Percentiles rank a stretch among this genome's conserved stretches.
Conservation (phyloP, 2,888 invertebrate genomes). For the Agrochola lota region DNA sequence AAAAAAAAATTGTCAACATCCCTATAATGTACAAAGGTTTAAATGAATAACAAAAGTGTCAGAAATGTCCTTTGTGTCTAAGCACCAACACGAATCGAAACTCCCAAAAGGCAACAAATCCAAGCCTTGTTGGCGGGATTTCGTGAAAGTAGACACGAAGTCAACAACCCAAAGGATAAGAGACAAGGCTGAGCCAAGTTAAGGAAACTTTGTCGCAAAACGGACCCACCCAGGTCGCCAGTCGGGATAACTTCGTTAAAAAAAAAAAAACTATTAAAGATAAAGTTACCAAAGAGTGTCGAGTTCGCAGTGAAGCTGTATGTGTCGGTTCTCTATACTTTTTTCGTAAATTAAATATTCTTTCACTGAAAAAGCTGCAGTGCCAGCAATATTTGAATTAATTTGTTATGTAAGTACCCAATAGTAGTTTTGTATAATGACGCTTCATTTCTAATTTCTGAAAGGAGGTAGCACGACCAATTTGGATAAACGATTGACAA, state of each 20-base stretch:
- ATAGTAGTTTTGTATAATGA: background rate
- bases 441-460: background rate
- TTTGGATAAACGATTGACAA: background rate
- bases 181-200: constrained; percentile 46
- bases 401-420: too few species aligned
- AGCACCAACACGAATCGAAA: background rate
- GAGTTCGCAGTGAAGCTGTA: constrained; percentile 19
- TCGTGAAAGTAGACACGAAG: constrained; percentile 28
- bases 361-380: background rate
- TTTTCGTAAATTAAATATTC: background rate
- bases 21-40: background rate
- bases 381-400: background rate
- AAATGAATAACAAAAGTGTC: constrained; percentile 18
- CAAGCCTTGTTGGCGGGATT: constrained; percentile 17
- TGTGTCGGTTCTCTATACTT: background rate
- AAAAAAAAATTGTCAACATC: too few species aligned
- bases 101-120: constrained; percentile 22
- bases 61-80: background rate
- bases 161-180: constrained; percentile 34
- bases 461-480: background rate
- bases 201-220: constrained; percentile 46
- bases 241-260: constrained; percentile 20
- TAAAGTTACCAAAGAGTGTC: constrained; percentile 42
- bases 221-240: constrained; percentile 16
- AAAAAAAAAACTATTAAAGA: constrained; percentile 43